Base-by-base conservation (phyloP, 1,140 invertebrate genomes). In the Brachionus manjavacas region DNA sequence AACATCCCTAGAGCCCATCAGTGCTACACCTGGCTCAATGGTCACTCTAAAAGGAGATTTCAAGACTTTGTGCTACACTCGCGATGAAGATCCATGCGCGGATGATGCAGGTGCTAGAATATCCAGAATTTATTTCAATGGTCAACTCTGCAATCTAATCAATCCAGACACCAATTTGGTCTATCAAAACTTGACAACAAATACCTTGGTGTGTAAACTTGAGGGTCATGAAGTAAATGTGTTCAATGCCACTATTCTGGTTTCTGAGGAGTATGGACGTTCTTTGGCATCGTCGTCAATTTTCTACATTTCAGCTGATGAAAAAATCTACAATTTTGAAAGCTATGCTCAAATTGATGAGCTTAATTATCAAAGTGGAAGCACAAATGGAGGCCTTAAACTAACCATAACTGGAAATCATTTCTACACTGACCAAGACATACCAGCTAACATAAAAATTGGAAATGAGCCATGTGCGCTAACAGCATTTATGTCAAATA, bases 21-120 rank as follows among this genome's bases (percentile, higher is more conserved):
- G 85, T 9, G 87, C 85, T 9, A 86, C 86, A 2, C 68, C 84
- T 4, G 23, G 49, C 0, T 86, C 86, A 70, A 74, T 43, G 8
- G 66, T 88, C 20, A 85, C 85, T 0, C 23, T 87, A 6, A 39
- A 25, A 43, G 87, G 87, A 9, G 28, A 55, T 20, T 80, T 80
- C 23, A 80, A 80, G 20, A 80, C 76, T 3, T 14, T 39, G 31
- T 80, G 76, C 23, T 80, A 80, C 23, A 60, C 76, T 11, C 49
- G 76, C 14, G 76, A 80, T 12, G 49, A 60, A 20, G 52, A 80
- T 4, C n/a, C 39, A 60, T 80, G 76, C 64, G 76, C 49, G 2
- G 49, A 80, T 39, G 76, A 80, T 39, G 55, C 49, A 35, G 52
- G 49, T 8, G n/a, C 31, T 4, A 60, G 31, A 39, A 39, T 80